phyloP scores from a whole-genome alignment of 2,888 invertebrate species.

The Deilephila elpenor region DNA sequence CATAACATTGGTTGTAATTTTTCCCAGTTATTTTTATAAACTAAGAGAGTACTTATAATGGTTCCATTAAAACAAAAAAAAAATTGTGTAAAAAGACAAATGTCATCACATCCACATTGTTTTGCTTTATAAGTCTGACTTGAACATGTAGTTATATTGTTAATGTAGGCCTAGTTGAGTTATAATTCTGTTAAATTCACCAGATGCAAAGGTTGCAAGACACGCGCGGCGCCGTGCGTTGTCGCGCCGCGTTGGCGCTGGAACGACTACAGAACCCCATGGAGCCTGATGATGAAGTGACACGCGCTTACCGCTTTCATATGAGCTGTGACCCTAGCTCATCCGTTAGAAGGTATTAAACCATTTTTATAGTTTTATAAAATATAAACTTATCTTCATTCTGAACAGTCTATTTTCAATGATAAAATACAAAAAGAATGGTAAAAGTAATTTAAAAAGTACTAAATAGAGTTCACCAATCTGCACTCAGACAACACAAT shows the following conservation, averaged over 20 bases:
- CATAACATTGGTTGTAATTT: too few relatives aligned
- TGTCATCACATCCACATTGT: too few relatives aligned
- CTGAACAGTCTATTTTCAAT: not conserved
- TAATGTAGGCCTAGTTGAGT: not conserved
- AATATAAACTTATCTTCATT: not conserved
- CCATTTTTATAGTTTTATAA: not conserved
- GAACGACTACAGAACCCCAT: slow-evolving; percentile 92
- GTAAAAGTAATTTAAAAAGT: too few relatives aligned
- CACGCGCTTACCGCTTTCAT: slow-evolving; percentile 88
- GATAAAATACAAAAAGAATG: too few relatives aligned
- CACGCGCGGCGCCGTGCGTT: slow-evolving; percentile 89
- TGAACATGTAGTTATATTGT: too few relatives aligned
- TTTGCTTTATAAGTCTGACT: too few relatives aligned
- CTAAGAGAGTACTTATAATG: too few relatives aligned
- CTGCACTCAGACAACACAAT: too few relatives aligned
- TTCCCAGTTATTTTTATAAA: too few relatives aligned
- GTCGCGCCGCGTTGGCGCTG: slow-evolving; percentile 91
- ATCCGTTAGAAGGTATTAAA: slow-evolving; percentile 86
- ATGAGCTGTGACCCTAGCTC: slow-evolving; percentile 90
- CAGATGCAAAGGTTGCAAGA: slow-evolving; percentile 86
- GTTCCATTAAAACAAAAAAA: too few relatives aligned
- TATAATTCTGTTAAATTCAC: not conserved
- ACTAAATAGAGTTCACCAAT: too few relatives aligned
- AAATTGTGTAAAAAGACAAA: too few relatives aligned
- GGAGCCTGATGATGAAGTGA: slow-evolving; percentile 90